phyloP scores from a whole-genome alignment of 2,113 vertebrate genomes.

The Indri indri region DNA sequence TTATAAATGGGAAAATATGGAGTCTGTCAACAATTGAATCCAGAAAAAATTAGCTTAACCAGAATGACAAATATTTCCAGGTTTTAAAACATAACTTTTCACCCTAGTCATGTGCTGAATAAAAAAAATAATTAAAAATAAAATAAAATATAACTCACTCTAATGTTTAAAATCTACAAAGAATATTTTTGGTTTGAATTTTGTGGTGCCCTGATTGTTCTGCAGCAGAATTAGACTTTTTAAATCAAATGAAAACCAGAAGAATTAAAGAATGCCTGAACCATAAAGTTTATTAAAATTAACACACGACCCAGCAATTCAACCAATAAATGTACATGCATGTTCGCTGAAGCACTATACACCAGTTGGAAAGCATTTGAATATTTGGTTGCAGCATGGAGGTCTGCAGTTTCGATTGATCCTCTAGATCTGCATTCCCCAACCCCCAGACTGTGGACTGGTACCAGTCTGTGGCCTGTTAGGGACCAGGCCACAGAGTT shows the following conservation, averaged over 20 bases:
- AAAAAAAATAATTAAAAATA: no score
- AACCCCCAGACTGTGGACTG: no score
- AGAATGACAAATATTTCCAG: slow-evolving; percentile 79
- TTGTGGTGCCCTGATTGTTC: not conserved
- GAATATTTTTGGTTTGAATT: slow-evolving; percentile 61
- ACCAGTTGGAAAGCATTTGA: not conserved
- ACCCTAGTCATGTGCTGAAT: no score
- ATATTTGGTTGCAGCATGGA: no score
- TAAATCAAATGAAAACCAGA: slow-evolving; percentile 24
- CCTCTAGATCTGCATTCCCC: no score
- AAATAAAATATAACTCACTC: slow-evolving; percentile 58
- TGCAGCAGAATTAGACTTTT: not conserved
- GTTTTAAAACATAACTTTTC: slow-evolving; percentile 71
- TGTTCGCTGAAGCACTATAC: not conserved
- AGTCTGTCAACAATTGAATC: slow-evolving; percentile 79
- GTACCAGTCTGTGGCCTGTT: no score
- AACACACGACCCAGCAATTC: not conserved
- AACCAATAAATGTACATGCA: not conserved
- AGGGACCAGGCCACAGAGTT: no score
- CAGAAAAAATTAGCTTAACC: slow-evolving; percentile 76
- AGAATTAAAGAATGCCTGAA: slow-evolving; percentile 16
- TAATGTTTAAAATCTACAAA: slow-evolving; percentile 69
- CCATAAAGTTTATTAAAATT: not conserved
- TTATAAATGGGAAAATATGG: slow-evolving; percentile 81
- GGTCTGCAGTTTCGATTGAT: no score